Evolutionary conservation across 2,888 invertebrate species (phyloP), one percentile per base, ranked within the genome.

Genomic region (Tenthredo livida): DNA sequence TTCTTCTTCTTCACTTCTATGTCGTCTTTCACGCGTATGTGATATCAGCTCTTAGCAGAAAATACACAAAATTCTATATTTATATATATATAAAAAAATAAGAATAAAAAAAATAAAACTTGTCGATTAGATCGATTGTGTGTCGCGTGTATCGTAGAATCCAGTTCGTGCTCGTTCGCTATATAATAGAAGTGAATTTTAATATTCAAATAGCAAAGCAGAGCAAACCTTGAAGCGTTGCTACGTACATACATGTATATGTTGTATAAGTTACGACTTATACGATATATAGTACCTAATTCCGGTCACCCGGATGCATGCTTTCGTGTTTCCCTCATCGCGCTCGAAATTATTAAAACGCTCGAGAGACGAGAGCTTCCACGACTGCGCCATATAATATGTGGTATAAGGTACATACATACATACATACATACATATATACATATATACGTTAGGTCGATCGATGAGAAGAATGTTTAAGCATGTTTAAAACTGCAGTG

Each of bases 31-130:
- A 83, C 83, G 83, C 83, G 83, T 83, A 61, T 83, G 83, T 83
- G 83, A 83, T 83, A 83, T 83, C 83, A 83, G 83, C 67, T 83
- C 67, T 83, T 83, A 83, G 83, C 83, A 43, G 47, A 83, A 83
- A 70, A 83, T 67, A 83, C 83, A 83, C 83, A 83, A 83, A 83
- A 83, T 83, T 83, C 83, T 83, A 83, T 83, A 83, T 83, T 83
- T 83, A 83, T 83, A 83, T 83, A 70, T 58, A 33, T 33, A 33
- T 4, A 33, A 4, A 33, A 33, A 33, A 33, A 33, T 4, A 33
- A 33, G 33, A 4, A 58, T 2, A 37, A 37, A 37, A 37, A 37
- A 37, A 37, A 78, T 40, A 61, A 83, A 70, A 17, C 67, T 83
- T 33, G 10, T 83, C 83, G 83, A 83, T 83, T 83, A 83, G 83